Evolutionary conservation across 2,888 invertebrate species (phyloP).

Genomic region (Cantharis rustica): DNA sequence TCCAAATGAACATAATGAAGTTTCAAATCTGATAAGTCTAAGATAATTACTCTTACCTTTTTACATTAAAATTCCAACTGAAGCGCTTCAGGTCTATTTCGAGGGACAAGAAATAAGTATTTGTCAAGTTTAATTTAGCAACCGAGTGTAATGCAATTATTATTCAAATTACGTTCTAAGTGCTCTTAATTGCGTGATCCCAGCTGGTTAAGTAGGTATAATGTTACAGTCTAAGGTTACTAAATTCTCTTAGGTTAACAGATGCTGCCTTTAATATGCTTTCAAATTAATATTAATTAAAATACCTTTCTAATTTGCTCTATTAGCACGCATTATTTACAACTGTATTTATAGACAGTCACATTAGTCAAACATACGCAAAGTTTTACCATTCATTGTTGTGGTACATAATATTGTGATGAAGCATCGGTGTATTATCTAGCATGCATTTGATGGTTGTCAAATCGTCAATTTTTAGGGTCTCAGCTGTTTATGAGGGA

Average conservation of each 20-base stretch:
- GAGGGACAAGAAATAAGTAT: slow-evolving; percentile 33
- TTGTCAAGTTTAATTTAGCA: slow-evolving; percentile 39
- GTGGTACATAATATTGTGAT: background rate
- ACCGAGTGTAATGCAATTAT: slow-evolving; percentile 39
- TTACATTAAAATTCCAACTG: slow-evolving; percentile 36
- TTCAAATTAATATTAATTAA: slow-evolving; percentile 37
- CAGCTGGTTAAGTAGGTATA: slow-evolving; percentile 43
- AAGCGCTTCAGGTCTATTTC: slow-evolving; percentile 28
- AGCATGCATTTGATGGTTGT: slow-evolving; percentile 26
- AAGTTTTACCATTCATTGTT: slow-evolving; percentile 2
- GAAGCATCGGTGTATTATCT: slow-evolving; percentile 11
- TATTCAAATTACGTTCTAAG: slow-evolving; percentile 44
- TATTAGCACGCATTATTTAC: slow-evolving; percentile 29
- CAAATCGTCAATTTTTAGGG: slow-evolving; percentile 26
- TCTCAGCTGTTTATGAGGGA: slow-evolving; percentile 22
- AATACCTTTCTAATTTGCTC: slow-evolving; percentile 36
- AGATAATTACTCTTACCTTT: slow-evolving; percentile 26
- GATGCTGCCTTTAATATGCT: slow-evolving; percentile 36
- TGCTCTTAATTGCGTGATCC: slow-evolving; percentile 43
- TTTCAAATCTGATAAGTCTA: slow-evolving; percentile 19
- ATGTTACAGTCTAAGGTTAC: slow-evolving; percentile 42
- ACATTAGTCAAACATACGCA: background rate
- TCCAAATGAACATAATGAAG: slow-evolving; percentile 11
- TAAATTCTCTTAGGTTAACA: slow-evolving; percentile 41
- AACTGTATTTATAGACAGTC: slow-evolving; percentile 22